Evolutionary conservation across 2,113 vertebrate species (phyloP).

Genomic region (Grantiella picta): DNA sequence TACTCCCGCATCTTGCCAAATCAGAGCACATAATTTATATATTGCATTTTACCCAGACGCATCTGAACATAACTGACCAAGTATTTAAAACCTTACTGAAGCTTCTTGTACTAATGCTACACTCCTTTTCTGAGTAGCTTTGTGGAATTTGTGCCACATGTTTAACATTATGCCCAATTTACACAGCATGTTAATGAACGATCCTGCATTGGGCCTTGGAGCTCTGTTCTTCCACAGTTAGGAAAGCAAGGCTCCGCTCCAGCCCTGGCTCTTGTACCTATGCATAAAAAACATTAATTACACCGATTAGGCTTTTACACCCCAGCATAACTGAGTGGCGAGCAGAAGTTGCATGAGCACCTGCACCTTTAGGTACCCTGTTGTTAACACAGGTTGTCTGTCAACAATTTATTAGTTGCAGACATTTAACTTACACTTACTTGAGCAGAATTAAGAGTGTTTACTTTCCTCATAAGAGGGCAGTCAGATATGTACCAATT

Average conservation of each 20-base stretch:
- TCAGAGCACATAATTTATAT: background rate
- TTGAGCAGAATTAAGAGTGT: conserved; percentile 89
- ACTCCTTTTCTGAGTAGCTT: conserved; percentile 6
- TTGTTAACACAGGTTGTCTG: conserved; percentile 63
- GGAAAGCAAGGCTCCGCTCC: conserved; percentile 32
- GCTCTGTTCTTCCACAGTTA: conserved; percentile 45
- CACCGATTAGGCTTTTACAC: conserved; percentile 61
- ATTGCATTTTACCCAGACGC: conserved; percentile 37
- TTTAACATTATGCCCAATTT: conserved; percentile 68
- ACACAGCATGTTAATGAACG: conserved; percentile 64
- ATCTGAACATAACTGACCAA: conserved; percentile 44
- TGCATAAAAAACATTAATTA: conserved; percentile 61
- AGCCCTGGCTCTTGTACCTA: conserved; percentile 37
- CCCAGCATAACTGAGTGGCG: background rate
- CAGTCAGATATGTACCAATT: conserved; percentile 86
- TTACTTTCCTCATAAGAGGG: conserved; percentile 91
- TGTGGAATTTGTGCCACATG: conserved; percentile 35
- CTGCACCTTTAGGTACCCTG: background rate
- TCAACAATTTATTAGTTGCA: conserved; percentile 71
- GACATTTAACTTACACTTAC: conserved; percentile 74
- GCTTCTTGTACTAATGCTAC: background rate
- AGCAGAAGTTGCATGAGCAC: conserved; percentile 45
- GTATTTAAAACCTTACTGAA: conserved; percentile 38
- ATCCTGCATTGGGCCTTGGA: background rate
- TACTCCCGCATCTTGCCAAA: background rate